These are phyloP conservation scores for Megaceryle torquata DNA, from an alignment of 2,113 vertebrate species.

Conservation along the genomic window DNA sequence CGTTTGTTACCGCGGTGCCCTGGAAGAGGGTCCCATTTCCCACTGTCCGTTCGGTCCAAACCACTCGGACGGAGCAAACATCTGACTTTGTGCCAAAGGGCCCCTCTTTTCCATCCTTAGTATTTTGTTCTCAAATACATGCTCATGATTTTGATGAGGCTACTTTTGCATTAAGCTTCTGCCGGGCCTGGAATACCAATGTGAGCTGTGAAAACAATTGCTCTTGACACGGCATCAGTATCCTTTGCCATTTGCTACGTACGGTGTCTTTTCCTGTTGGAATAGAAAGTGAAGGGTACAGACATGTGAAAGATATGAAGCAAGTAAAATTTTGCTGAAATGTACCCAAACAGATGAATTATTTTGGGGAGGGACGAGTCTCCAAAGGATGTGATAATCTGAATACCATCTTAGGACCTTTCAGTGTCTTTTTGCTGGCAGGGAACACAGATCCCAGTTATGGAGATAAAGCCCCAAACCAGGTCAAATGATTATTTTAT, in stretches of 20 bases:
- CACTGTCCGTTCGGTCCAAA: fast-evolving
- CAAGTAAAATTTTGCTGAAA: not conserved
- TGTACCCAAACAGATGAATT: not conserved
- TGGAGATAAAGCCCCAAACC: not conserved
- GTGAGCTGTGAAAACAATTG: not conserved
- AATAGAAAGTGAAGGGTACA: not conserved
- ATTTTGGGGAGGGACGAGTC: not conserved
- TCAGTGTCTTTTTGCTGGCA: not conserved
- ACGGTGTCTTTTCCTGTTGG: not conserved
- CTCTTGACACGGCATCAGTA: not conserved
- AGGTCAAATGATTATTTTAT: not conserved
- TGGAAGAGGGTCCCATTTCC: not conserved
- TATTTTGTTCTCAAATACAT: not conserved
- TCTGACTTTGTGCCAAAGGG: not conserved
- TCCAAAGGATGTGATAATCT: not conserved
- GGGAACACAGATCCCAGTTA: not conserved
- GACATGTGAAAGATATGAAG: not conserved
- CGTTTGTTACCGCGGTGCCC: not conserved
- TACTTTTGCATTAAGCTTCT: not conserved
- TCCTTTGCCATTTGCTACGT: not conserved
- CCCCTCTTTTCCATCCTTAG: not conserved
- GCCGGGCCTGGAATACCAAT: not conserved
- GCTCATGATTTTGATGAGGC: not conserved
- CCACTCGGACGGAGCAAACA: not conserved
- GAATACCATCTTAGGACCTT: not conserved